These are phyloP conservation scores for Podarcis raffonei DNA, from an alignment of 2,113 vertebrate species.

Conservation along the genomic window DNA sequence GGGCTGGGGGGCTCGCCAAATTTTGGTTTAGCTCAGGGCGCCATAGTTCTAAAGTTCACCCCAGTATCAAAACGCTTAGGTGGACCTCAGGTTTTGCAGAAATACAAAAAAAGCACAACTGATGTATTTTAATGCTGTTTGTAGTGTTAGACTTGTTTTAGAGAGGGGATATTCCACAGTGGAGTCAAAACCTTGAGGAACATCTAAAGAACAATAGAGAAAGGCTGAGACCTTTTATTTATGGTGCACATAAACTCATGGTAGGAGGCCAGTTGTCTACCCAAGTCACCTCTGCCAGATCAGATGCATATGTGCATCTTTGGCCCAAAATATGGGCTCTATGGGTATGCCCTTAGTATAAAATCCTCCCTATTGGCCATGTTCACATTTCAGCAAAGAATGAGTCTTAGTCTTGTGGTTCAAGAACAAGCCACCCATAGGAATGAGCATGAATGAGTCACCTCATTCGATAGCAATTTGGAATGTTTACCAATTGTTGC, in stretches of 20 bases:
- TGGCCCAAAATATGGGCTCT: background rate
- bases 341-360: background rate
- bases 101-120: background rate
- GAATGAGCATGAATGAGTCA: background rate
- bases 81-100: background rate
- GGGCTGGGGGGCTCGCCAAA: too few species aligned
- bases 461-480: slow-evolving; percentile 12
- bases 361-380: background rate
- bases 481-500: slow-evolving; percentile 19
- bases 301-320: background rate
- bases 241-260: background rate
- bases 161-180: background rate
- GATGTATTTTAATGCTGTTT: too few species aligned
- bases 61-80: background rate
- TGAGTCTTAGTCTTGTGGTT: background rate
- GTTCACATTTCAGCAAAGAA: slow-evolving; percentile 5
- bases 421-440: background rate
- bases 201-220: background rate
- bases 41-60: too few species aligned
- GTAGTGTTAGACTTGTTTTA: background rate
- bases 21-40: too few species aligned
- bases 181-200: background rate
- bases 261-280: background rate
- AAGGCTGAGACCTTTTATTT: background rate
- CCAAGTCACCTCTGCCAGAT: background rate